Percentiles rank a stretch among this genome's conserved stretches.
Conservation (phyloP, 1,140 invertebrate species). For the Drosophila nigrodunni region DNA sequence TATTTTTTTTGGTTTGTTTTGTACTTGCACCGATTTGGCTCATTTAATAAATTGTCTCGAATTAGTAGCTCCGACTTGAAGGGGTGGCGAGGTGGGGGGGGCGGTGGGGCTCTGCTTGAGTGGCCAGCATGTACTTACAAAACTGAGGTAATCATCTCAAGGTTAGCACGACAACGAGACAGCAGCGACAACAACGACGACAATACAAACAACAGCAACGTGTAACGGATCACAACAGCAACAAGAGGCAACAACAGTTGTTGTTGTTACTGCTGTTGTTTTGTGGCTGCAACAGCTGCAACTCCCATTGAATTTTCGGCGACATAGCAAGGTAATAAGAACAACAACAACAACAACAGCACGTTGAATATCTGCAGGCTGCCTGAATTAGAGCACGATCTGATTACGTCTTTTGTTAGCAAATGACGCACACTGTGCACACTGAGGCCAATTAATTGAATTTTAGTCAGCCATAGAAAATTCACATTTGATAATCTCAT, state of each 20-base stretch:
- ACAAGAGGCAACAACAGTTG: slow-evolving; percentile 15
- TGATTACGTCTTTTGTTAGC: slow-evolving; percentile 67
- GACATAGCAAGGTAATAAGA: slow-evolving; percentile 10
- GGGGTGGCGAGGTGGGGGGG: not conserved
- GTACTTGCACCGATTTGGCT: slow-evolving; percentile 70
- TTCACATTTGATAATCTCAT: slow-evolving; percentile 45
- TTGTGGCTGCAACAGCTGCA: slow-evolving; percentile 34
- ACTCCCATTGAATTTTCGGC: slow-evolving; percentile 30
- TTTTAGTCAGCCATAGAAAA: slow-evolving; percentile 50
- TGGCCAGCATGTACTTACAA: slow-evolving; percentile 62
- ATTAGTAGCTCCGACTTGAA: slow-evolving; percentile 59
- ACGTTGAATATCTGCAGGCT: slow-evolving; percentile 24
- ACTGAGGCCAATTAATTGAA: slow-evolving; percentile 67
- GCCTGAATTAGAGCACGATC: slow-evolving; percentile 73
- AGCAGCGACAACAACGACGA: slow-evolving; percentile 19
- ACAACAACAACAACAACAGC: slow-evolving; percentile 4
- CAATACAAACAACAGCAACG: slow-evolving; percentile 44
- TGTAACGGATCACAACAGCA: slow-evolving; percentile 61
- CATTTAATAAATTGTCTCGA: slow-evolving; percentile 81
- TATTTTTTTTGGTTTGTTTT: not conserved
- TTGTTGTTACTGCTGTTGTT: slow-evolving; percentile 22
- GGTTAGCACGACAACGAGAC: slow-evolving; percentile 75
- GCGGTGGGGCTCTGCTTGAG: slow-evolving; percentile 22
- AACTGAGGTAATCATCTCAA: slow-evolving; percentile 80
- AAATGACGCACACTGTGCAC: slow-evolving; percentile 66